A percentile compares a stretch with the other conserved stretches of the same genome.
phyloP scores from a whole-genome alignment of 2,888 invertebrate genomes.

The Hyposoter dolosus region DNA sequence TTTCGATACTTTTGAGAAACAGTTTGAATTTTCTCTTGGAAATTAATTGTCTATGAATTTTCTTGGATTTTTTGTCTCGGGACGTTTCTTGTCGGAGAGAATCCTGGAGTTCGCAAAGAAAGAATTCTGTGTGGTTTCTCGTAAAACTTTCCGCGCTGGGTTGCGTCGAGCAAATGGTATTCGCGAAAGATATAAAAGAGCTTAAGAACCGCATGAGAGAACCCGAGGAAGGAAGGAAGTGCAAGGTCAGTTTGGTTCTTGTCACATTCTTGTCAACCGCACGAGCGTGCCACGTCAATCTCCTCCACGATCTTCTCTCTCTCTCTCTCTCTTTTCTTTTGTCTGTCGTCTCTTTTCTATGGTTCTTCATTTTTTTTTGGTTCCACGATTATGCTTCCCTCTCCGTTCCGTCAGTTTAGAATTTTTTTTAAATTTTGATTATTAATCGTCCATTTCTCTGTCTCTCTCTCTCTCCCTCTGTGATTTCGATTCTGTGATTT shows the following conservation, averaged over 20 bases:
- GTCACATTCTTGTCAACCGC: constrained; percentile 84
- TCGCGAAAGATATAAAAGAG: constrained; percentile 27
- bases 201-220: constrained; percentile 67
- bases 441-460: not conserved
- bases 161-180: constrained; percentile 33
- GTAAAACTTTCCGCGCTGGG: constrained; percentile 1
- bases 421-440: not conserved
- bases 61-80: too few species aligned
- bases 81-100: not conserved
- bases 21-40: too few species aligned
- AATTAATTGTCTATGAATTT: too few species aligned
- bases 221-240: constrained; percentile 60
- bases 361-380: constrained; percentile 32
- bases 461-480: not conserved
- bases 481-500: too few species aligned
- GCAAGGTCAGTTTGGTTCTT: constrained; percentile 82
- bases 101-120: not conserved
- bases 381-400: not conserved
- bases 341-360: constrained; percentile 57
- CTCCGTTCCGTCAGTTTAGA: constrained; percentile 67
- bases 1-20: too few species aligned
- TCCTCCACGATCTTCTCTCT: constrained; percentile 77
- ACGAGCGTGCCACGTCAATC: constrained; percentile 84
- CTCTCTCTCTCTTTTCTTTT: constrained; percentile 7
- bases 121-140: not conserved